These are phyloP conservation scores for Drosophila anomalata DNA, from an alignment of 2,888 invertebrate species.

Conservation along the genomic window DNA sequence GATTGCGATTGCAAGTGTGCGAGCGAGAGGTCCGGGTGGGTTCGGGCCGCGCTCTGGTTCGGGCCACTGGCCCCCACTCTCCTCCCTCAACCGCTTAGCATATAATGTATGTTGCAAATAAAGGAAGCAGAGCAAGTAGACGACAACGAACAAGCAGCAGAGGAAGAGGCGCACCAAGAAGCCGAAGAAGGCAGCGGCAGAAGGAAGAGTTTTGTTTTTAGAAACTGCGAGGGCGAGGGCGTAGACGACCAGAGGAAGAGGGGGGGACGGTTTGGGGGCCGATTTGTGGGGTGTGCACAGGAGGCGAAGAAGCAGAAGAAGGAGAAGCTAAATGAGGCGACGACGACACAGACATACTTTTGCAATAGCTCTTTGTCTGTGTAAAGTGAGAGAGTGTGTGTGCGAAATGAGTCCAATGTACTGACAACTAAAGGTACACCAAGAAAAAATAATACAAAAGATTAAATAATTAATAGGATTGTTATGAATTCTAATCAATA, in stretches of 20 bases:
- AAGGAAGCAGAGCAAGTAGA: slow-evolving; percentile 76
- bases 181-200: slow-evolving; percentile 32
- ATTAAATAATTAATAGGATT: neutral
- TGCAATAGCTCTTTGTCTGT: slow-evolving; percentile 55
- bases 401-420: slow-evolving; percentile 77
- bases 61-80: slow-evolving; percentile 1
- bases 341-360: slow-evolving; percentile 78
- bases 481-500: no score
- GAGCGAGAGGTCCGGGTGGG: slow-evolving; percentile 16
- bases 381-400: slow-evolving; percentile 48
- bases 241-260: slow-evolving; percentile 21
- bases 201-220: slow-evolving; percentile 76
- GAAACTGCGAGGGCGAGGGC: slow-evolving; percentile 35
- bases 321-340: slow-evolving; percentile 76
- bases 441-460: neutral
- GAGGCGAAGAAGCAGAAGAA: slow-evolving; percentile 12
- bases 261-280: slow-evolving; percentile 7
- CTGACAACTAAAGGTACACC: slow-evolving; percentile 58
- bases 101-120: slow-evolving; percentile 66
- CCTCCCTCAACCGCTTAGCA: slow-evolving; percentile 18
- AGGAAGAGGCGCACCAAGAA: slow-evolving; percentile 15
- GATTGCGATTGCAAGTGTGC: slow-evolving; percentile 51
- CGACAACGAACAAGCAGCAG: slow-evolving; percentile 42
- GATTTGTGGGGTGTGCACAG: slow-evolving; percentile 3
- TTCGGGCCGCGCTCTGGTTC: no score